Conservation (phyloP, 2,797 vertebrate species). For the Hafferia zeledoni region DNA sequence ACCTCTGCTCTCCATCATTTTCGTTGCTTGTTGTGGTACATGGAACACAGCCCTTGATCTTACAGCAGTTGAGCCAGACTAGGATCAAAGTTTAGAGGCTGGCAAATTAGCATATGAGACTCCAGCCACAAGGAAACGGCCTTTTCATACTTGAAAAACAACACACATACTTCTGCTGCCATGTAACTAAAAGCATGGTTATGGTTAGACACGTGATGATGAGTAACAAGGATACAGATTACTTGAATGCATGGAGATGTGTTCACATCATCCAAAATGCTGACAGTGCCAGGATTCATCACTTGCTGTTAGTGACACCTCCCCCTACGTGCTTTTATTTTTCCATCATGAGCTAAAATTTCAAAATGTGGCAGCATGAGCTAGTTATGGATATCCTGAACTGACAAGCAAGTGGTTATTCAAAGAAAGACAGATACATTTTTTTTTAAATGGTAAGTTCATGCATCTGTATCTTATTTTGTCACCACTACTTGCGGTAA, state of each 20-base stretch:
- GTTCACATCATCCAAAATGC: not conserved
- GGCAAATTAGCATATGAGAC: not conserved
- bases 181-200: not conserved
- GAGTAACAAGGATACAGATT: slow-evolving; percentile 28
- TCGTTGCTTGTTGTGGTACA: not conserved
- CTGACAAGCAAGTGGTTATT: not conserved
- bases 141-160: slow-evolving; percentile 5
- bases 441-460: not conserved
- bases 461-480: not conserved
- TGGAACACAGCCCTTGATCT: not conserved
- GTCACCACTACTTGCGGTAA: not conserved
- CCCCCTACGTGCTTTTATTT: not conserved
- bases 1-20: not conserved
- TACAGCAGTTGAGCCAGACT: not conserved
- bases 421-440: not conserved
- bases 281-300: not conserved
- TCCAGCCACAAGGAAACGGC: not conserved
- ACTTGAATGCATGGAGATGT: not conserved
- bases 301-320: not conserved
- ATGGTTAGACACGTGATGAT: not conserved
- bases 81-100: not conserved
- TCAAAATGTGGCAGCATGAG: not conserved
- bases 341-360: not conserved
- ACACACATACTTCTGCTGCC: not conserved
- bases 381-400: not conserved